Evolutionary conservation across 2,113 vertebrate species (phyloP).

Genomic region (Lagopus muta): DNA sequence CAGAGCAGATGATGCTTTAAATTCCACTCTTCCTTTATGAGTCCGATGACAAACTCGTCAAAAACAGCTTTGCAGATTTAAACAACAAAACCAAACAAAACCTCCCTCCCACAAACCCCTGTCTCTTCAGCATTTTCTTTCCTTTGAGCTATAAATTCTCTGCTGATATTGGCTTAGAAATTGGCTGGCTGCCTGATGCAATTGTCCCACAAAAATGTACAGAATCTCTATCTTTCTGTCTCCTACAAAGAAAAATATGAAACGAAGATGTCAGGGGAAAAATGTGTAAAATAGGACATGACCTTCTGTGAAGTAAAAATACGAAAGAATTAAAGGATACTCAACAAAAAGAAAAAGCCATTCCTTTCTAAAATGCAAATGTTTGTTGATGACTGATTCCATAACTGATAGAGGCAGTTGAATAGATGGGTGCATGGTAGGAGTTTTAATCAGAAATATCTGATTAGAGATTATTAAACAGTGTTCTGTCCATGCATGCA

Average conservation of each 20-base stretch:
- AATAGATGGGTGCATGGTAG: not conserved
- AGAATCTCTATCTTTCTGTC: not conserved
- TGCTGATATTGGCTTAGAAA: constrained; percentile 16
- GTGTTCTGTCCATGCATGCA: fast-evolving
- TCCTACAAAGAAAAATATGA: not conserved
- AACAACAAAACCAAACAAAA: not conserved
- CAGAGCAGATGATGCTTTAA: not conserved
- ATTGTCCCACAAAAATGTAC: constrained; percentile 46
- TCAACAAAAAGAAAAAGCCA: not conserved
- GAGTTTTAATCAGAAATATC: not conserved
- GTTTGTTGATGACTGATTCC: not conserved
- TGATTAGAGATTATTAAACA: not conserved
- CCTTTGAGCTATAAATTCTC: not conserved
- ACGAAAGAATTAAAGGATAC: not conserved
- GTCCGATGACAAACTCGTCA: not conserved
- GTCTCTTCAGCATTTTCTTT: not conserved
- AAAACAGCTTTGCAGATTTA: not conserved
- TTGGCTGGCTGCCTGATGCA: not conserved
- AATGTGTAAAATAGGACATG: not conserved
- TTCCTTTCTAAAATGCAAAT: not conserved
- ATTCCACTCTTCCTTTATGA: not conserved
- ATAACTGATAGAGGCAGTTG: not conserved
- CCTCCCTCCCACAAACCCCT: not conserved
- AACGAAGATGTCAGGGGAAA: not conserved
- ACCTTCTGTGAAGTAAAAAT: not conserved